A percentile compares a stretch with the other conserved stretches of the same genome.
Evolutionary conservation across 2,888 invertebrate species (phyloP).

Genomic region (Dryadula phaetusa): DNA sequence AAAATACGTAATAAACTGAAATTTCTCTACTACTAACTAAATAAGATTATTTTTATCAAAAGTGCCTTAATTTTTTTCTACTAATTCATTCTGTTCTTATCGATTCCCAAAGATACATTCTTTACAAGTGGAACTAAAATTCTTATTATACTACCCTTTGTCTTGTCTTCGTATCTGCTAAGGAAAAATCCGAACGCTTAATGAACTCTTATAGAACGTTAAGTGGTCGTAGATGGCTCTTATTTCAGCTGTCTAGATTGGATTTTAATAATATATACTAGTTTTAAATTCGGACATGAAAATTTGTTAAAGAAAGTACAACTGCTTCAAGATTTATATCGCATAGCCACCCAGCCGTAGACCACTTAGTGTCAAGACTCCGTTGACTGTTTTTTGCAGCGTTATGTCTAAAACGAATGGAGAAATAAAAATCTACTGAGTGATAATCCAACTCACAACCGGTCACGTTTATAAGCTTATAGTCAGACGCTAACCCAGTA

Average conservation of each 20-base stretch:
- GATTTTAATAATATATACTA: constrained; percentile 19
- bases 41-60: not conserved
- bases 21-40: too few species aligned
- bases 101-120: constrained; percentile 21
- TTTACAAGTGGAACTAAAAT: constrained; percentile 21
- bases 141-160: constrained; percentile 27
- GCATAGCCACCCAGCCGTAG: too few species aligned
- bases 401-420: too few species aligned
- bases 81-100: constrained; percentile 10
- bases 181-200: constrained; percentile 21
- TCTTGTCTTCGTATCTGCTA: constrained; percentile 25
- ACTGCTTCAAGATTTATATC: too few species aligned
- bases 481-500: too few species aligned
- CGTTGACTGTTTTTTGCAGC: too few species aligned
- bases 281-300: not conserved
- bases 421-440: too few species aligned
- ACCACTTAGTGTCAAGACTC: too few species aligned
- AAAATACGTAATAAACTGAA: too few species aligned
- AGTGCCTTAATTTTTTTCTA: constrained; percentile 3
- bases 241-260: constrained; percentile 13
- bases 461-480: too few species aligned
- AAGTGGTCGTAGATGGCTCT: constrained; percentile 11
- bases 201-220: constrained; percentile 22
- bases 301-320: not conserved
- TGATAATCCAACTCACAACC: too few species aligned